A percentile compares a stretch with the other conserved stretches of the same genome.
phyloP scores from a whole-genome alignment of 1,140 invertebrate genomes.

The Papilio dardanus region DNA sequence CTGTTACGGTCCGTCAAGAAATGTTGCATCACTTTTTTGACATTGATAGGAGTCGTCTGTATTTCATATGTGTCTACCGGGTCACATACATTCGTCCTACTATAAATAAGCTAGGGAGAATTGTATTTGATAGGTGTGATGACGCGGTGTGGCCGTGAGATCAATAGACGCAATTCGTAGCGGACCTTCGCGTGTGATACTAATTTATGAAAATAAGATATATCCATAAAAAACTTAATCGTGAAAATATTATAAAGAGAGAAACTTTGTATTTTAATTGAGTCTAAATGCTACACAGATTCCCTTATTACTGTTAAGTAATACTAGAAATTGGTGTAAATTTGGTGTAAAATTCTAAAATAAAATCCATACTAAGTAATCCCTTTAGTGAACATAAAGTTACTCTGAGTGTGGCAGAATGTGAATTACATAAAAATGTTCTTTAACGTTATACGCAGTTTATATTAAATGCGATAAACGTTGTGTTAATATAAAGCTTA shows the following conservation, averaged over 20 bases:
- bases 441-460: neutral
- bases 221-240: constrained; percentile 26
- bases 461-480: neutral
- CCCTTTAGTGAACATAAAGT: no score
- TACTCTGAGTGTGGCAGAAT: no score
- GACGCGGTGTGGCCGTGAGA: constrained; percentile 29
- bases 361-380: no score
- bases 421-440: no score
- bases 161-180: constrained; percentile 24
- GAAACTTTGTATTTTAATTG: no score
- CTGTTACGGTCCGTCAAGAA: neutral
- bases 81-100: neutral
- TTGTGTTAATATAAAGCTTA: constrained; percentile 10
- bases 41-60: neutral
- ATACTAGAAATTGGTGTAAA: no score
- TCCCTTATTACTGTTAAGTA: no score
- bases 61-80: neutral
- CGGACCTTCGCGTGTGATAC: constrained; percentile 29
- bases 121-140: constrained; percentile 17
- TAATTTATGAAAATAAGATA: constrained; percentile 29
- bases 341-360: no score
- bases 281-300: no score
- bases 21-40: neutral
- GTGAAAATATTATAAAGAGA: no score
- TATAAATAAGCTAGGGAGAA: neutral